These are phyloP conservation scores for Nibea coibor DNA, from an alignment of 2,113 vertebrate species.

Conservation along the genomic window DNA sequence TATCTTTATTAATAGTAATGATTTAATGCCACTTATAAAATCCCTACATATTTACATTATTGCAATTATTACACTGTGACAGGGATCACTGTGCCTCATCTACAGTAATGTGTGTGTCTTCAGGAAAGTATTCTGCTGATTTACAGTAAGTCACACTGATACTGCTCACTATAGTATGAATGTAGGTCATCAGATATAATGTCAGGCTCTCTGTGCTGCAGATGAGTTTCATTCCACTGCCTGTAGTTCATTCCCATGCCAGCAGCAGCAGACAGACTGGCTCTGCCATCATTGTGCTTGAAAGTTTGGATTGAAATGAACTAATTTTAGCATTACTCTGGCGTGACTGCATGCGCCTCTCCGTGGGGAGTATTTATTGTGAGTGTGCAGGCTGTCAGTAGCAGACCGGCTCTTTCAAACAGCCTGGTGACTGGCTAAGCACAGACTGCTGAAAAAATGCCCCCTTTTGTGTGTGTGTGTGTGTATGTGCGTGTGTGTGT, in stretches of 20 bases:
- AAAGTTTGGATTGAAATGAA: constrained; percentile 35
- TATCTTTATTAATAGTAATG: too few species aligned
- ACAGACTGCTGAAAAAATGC: constrained; percentile 6
- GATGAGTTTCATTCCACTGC: background rate
- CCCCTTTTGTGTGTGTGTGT: background rate
- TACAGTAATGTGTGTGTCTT: too few species aligned
- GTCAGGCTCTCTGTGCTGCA: background rate
- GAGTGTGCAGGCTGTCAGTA: constrained; percentile 32
- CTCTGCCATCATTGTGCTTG: background rate
- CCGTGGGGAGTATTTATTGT: constrained; percentile 37
- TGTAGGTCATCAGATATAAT: constrained; percentile 19
- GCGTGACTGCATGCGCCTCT: constrained; percentile 10
- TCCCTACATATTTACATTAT: too few species aligned
- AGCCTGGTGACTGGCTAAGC: constrained; percentile 14
- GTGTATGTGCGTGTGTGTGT: constrained; percentile 11
- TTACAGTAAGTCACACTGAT: constrained; percentile 3
- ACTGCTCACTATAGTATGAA: background rate
- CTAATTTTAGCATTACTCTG: constrained; percentile 23
- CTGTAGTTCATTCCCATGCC: constrained; percentile 17
- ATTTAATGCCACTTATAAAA: too few species aligned
- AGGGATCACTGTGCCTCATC: too few species aligned
- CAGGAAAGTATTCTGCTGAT: background rate
- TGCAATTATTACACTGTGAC: background rate
- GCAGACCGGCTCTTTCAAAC: constrained; percentile 27
- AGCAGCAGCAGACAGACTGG: constrained; percentile 12